Base-by-base conservation (phyloP, 2,888 invertebrate species). In the Cinara cedri region DNA sequence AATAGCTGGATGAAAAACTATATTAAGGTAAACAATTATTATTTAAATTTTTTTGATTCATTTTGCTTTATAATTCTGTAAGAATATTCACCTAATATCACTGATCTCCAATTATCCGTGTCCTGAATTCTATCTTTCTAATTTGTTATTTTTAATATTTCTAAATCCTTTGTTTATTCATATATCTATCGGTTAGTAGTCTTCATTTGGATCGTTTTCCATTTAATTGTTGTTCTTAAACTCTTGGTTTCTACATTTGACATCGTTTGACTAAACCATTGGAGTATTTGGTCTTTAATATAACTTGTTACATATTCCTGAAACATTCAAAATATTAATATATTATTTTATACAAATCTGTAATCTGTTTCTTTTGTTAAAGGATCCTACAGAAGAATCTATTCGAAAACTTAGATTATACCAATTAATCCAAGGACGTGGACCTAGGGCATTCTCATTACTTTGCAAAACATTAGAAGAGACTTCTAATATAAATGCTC, bases 361-460 rank as follows among this genome's bases (percentile, higher is more conserved):
- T 19, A 19, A 1, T 16, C 16, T 46, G 21, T 42, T 55, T 24
- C 42, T 8, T n/a, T 65, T 75, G n/a, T 21, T 51, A 3, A 54
- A 76, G 75, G n/a, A n/a, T 6, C 16, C 49, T 3, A 19, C 14
- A 0, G 16, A 57, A 6, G 16, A 70, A 11, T 8, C 24, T 3
- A 9, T 13, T 1, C 68, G 34, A 51, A 60, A 26, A 10, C 16
- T 1, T 34, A 44, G 55, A 21, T 81, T 82, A 3, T 82, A 81
- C 3, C 1, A 54, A 14, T 8, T 81, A 49, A 82, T 82, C 16
- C 71, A 66, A 55, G 60, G 81, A 16, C 55, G 81, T 21, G 81
- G 81, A 3, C 81, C 81, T 26, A 19, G 14, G 0, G 81, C 81
- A 44, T 82, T 82, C 42, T 14, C 13, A 9, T 13, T 2, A 13